Conservation (phyloP, 2,888 invertebrate genomes). For the Lissocephala sabroskyi region DNA sequence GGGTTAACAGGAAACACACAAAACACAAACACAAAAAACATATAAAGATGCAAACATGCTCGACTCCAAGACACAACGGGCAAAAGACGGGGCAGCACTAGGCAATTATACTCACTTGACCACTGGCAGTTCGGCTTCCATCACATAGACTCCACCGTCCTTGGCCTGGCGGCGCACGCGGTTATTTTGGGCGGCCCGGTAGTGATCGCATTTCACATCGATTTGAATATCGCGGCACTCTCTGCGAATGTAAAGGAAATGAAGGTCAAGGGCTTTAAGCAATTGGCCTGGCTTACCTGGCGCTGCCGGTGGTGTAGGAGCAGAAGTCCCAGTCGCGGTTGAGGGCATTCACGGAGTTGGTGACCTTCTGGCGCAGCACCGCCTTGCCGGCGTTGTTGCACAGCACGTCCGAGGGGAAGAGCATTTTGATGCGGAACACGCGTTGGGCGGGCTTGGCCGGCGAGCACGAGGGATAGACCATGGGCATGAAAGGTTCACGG, state of each 20-base stretch:
- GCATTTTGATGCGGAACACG: constrained; percentile 93
- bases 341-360: constrained; percentile 89
- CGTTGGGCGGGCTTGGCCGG: constrained; percentile 92
- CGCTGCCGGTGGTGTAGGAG: constrained; percentile 88
- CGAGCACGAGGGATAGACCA: constrained; percentile 94
- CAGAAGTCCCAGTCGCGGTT: constrained; percentile 98
- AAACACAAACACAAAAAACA: constrained; percentile 40
- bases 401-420: constrained; percentile 96
- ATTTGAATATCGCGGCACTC: constrained; percentile 93
- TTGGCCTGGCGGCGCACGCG: constrained; percentile 79
- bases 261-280: neutral
- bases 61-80: constrained; percentile 10
- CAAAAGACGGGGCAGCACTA: constrained; percentile 2
- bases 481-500: constrained; percentile 82
- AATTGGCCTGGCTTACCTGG: constrained; percentile 60
- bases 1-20: constrained; percentile 51
- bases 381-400: constrained; percentile 97
- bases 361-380: constrained; percentile 90
- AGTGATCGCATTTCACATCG: constrained; percentile 92
- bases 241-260: constrained; percentile 74
- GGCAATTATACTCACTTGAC: constrained; percentile 81
- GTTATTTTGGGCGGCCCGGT: constrained; percentile 74
- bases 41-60: constrained; percentile 29
- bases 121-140: constrained; percentile 87
- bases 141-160: constrained; percentile 85